Evolutionary conservation across 1,140 invertebrate genomes (phyloP), one percentile per base, ranked within the genome.

Genomic region (Apolygus lucorum): DNA sequence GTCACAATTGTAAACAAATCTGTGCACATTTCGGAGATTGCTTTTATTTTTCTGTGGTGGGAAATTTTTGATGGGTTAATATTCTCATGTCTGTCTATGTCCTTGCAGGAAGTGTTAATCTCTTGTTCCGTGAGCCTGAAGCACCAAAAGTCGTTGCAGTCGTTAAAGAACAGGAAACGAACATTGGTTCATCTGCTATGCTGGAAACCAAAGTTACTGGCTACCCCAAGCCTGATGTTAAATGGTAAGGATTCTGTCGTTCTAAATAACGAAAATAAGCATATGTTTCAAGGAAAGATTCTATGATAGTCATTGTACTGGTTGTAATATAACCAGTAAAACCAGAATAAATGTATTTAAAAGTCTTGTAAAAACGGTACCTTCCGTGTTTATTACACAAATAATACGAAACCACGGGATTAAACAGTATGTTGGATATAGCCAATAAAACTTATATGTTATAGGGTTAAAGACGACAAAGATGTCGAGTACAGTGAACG

Each of bases 201-300:
- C 79, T 99, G 72, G 96, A 99, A 76, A 82, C 89, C 54, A 87
- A 89, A 75, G 83, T 89, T 54, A 80, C 91, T 77, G 96, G 96
- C 68, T 98, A 90, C 78, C 96, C 96, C 8, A 92, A 94, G 78
- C 96, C 96, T 13, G 87, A 89, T 64, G 88, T 99, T 42, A 88
- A 88, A 42, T 97, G 93, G 89, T 85, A 74, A 71, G 54, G n/a
- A n/a, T n/a, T n/a, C n/a, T n/a, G n/a, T n/a, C n/a, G n/a, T n/a
- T n/a, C n/a, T n/a, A n/a, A n/a, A n/a, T n/a, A n/a, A n/a, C n/a
- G n/a, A n/a, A n/a, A n/a, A n/a, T n/a, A n/a, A n/a, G n/a, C n/a
- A n/a, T n/a, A n/a, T n/a, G n/a, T n/a, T n/a, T n/a, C n/a, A n/a
- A n/a, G n/a, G n/a, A n/a, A n/a, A n/a, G n/a, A n/a, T n/a, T n/a